Conservation (phyloP, 2,888 invertebrate species). For the Amphipyra berbera region DNA sequence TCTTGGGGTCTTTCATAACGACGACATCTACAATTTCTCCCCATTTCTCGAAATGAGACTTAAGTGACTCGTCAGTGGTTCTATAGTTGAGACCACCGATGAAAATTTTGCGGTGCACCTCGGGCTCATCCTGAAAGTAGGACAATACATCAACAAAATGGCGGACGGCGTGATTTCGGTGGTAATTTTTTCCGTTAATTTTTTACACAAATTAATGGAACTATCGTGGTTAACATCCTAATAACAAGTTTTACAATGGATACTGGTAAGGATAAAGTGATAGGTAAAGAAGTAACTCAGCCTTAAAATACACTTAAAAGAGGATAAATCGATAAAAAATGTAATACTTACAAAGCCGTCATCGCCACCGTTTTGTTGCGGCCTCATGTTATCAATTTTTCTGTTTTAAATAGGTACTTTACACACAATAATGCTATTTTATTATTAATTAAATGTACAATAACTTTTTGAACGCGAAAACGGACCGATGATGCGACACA, state of each 20-base stretch:
- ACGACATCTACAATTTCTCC: constrained; percentile 99
- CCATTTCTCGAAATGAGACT: constrained; percentile 99
- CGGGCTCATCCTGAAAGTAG: constrained; percentile 92
- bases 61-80: constrained; percentile 97
- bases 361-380: constrained; percentile 86
- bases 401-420: constrained; percentile 7
- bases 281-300: too few relatives aligned
- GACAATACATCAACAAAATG: constrained; percentile 83
- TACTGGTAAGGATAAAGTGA: too few relatives aligned
- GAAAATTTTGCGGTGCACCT: constrained; percentile 97
- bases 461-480: constrained; percentile 54
- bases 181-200: not conserved
- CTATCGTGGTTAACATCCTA: too few relatives aligned
- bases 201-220: too few relatives aligned
- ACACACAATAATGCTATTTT: constrained; percentile 3
- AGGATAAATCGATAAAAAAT: not conserved
- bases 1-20: constrained; percentile 98
- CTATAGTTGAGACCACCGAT: constrained; percentile 98
- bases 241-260: too few relatives aligned
- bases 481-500: constrained; percentile 12
- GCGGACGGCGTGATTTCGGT: constrained; percentile 69
- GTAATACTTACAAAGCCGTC: constrained; percentile 84
- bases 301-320: too few relatives aligned
- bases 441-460: not conserved
- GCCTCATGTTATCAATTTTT: constrained; percentile 76